A percentile compares a stretch with the other conserved stretches of the same genome.
Evolutionary conservation across 2,888 invertebrate genomes (phyloP).

Genomic region (Drosophila sordidapex): DNA sequence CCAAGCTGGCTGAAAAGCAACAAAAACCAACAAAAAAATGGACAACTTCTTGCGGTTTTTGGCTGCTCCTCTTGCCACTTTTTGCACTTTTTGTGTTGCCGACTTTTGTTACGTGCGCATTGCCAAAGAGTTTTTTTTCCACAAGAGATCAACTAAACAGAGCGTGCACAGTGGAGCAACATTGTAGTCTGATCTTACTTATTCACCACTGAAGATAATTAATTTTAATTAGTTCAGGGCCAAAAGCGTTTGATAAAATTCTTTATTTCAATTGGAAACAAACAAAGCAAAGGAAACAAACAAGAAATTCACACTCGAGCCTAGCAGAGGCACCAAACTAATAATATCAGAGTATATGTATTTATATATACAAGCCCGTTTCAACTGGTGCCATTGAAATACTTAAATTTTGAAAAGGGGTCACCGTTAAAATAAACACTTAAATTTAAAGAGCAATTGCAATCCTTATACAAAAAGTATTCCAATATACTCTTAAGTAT

Average conservation of each 20-base stretch:
- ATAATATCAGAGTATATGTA: too few species aligned
- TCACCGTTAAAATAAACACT: neutral
- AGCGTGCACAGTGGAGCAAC: conserved; percentile 11
- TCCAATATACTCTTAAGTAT: neutral
- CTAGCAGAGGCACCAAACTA: neutral
- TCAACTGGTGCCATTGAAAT: too few species aligned
- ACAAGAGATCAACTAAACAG: conserved; percentile 21
- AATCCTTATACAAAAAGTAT: neutral
- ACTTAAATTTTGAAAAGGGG: neutral
- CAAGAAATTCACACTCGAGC: neutral
- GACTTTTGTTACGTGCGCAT: conserved; percentile 66
- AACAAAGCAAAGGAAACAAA: neutral
- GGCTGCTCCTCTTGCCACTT: conserved; percentile 23
- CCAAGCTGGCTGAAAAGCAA: conserved; percentile 13
- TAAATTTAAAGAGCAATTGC: neutral
- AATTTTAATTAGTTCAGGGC: neutral
- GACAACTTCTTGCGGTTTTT: conserved; percentile 75
- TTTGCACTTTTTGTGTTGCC: conserved; percentile 20
- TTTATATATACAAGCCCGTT: too few species aligned
- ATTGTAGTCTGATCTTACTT: neutral
- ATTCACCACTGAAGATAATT: neutral
- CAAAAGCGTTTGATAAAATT: neutral
- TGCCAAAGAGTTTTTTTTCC: conserved; percentile 44
- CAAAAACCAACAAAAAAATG: conserved; percentile 34
- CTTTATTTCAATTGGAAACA: neutral